Evolutionary conservation across 1,140 invertebrate species (phyloP).

Genomic region (Forficula auricularia): DNA sequence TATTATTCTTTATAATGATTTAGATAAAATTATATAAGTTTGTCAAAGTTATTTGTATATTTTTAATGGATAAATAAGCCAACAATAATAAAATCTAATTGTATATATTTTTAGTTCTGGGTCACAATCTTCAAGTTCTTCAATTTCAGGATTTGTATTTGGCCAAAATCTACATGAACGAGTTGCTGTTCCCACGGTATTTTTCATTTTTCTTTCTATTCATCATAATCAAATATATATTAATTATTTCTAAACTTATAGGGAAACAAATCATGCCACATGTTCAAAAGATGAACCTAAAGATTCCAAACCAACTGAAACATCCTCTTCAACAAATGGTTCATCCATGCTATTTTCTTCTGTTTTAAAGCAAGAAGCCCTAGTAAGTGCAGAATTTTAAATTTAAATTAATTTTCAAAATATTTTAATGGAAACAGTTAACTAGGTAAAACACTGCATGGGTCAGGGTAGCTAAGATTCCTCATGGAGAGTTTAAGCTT

Average conservation of each 20-base stretch:
- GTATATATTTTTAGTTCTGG: too few relatives aligned
- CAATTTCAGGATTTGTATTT: slow-evolving; percentile 57
- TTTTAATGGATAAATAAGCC: too few relatives aligned
- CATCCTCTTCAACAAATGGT: slow-evolving; percentile 32
- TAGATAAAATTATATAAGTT: too few relatives aligned
- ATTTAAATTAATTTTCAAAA: too few relatives aligned
- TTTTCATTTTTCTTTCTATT: neutral
- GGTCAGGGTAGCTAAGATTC: too few relatives aligned
- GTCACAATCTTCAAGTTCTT: slow-evolving; percentile 13
- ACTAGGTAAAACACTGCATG: too few relatives aligned
- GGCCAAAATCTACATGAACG: slow-evolving; percentile 80
- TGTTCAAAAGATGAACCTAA: too few relatives aligned
- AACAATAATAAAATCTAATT: too few relatives aligned
- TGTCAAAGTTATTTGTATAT: too few relatives aligned
- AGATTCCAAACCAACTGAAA: slow-evolving; percentile 20
- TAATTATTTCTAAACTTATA: slow-evolving; percentile 8
- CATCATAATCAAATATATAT: slow-evolving; percentile 5
- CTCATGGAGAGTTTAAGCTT: too few relatives aligned
- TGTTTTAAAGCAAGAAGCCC: slow-evolving; percentile 29
- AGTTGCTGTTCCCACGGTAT: slow-evolving; percentile 26
- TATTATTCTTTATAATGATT: too few relatives aligned
- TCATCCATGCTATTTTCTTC: slow-evolving; percentile 37
- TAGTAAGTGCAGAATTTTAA: slow-evolving; percentile 16
- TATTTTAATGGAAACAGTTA: too few relatives aligned
- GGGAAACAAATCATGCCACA: neutral